Conservation (phyloP, 1,140 invertebrate genomes). For the Aphaenogaster rudis region DNA sequence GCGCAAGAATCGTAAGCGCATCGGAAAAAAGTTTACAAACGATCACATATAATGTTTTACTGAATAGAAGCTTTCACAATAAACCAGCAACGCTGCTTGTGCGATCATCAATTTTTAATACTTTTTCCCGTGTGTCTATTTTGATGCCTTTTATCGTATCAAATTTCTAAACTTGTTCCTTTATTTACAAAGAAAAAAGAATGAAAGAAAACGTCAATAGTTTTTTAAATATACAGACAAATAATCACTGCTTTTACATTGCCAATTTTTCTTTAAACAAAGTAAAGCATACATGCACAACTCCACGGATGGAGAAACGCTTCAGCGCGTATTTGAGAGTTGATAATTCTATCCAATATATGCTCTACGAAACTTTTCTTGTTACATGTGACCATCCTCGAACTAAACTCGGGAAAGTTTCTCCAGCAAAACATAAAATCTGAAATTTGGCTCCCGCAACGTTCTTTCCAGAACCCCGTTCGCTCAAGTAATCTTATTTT, state of each 20-base stretch:
- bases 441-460: constrained; percentile 20
- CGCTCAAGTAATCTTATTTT: constrained; percentile 47
- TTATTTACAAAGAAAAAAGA: background rate
- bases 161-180: background rate
- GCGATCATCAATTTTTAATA: background rate
- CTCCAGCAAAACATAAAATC: constrained; percentile 22
- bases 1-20: background rate
- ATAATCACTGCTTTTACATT: background rate
- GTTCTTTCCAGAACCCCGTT: background rate
- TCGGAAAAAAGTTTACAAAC: background rate
- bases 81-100: background rate
- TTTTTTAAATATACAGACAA: background rate
- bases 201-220: background rate
- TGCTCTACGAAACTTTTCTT: constrained; percentile 3
- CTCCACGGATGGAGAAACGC: background rate
- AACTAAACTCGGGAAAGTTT: background rate
- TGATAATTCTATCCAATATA: background rate
- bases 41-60: background rate
- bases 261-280: background rate
- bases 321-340: background rate
- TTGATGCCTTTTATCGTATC: background rate
- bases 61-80: background rate
- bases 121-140: background rate
- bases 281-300: background rate
- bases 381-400: background rate